Base-by-base conservation (phyloP, 2,888 invertebrate genomes). In the Melanostoma scalare region DNA sequence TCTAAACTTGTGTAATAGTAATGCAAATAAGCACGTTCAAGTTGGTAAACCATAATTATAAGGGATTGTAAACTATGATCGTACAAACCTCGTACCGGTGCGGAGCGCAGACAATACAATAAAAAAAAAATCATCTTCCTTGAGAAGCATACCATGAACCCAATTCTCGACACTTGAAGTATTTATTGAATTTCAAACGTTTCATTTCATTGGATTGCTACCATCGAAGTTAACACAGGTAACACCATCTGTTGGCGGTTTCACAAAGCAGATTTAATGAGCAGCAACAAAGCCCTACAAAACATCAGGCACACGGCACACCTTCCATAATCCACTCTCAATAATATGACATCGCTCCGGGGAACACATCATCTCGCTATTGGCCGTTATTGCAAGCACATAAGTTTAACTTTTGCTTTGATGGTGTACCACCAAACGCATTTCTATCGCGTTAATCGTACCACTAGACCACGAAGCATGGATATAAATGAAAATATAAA, bases 361-460 rank as follows among this genome's bases (percentile, higher is more conserved):
- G 73, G 52, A 55, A 65, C 48, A 65, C 48, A 74, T 61, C 78
- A 68, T 55, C 63, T 44, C 67, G 78, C 84, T 42, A 84, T 84
- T 84, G 84, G 84, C 60, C 74, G 67, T 79, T 79, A 75, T 71
- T 55, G 79, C 44, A 74, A 48, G 60, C 74, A 74, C 67, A 84
- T 84, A 84, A 60, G 40, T 50, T 68, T 53, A 46, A 40, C 50
- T 63, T 58, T 44, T 2, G 4, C 31, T 5, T 3, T 58, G 35
- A 8, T 61, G 10, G 40, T 76, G 63, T 63, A 55, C 6, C 56
- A 73, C 10, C 74, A 74, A 78, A 77, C 63, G 78, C 56, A 53
- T 78, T 82, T 77, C 82, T 77, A 82, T 79, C 44, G 69, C 30
- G 30, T 61, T 5, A 44, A 71, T 31, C 42, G 42, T 67, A 53